Percentiles rank a stretch among this genome's conserved stretches.
phyloP scores from a whole-genome alignment of 2,888 invertebrate genomes.

The Zygogramma bicolorata region DNA sequence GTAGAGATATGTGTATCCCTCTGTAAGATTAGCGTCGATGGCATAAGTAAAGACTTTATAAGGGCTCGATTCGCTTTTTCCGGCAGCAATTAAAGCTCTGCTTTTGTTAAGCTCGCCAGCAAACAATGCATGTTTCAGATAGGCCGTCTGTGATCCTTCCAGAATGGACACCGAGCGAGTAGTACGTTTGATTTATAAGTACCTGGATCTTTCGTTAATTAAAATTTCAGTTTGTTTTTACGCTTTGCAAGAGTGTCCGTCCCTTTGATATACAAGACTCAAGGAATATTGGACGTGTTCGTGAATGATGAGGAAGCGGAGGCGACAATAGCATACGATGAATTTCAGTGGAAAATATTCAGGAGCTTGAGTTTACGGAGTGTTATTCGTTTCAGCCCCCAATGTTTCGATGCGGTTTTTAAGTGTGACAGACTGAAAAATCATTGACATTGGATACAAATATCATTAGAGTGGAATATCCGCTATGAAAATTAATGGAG shows the following conservation, averaged over 20 bases:
- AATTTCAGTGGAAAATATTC: not conserved
- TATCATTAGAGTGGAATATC: too few species aligned
- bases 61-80: slow-evolving; percentile 51
- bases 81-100: slow-evolving; percentile 62
- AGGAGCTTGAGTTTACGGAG: not conserved
- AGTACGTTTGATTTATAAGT: slow-evolving; percentile 61
- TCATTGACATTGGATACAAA: too few species aligned
- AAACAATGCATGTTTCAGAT: slow-evolving; percentile 63
- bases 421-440: too few species aligned
- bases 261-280: slow-evolving; percentile 45
- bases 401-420: too few species aligned
- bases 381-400: too few species aligned
- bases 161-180: slow-evolving; percentile 59
- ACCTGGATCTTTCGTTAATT: slow-evolving; percentile 64
- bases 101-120: slow-evolving; percentile 64
- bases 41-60: slow-evolving; percentile 40
- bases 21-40: slow-evolving; percentile 55
- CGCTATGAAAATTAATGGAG: too few species aligned
- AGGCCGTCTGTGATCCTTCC: slow-evolving; percentile 59
- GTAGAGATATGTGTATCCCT: slow-evolving; percentile 63
- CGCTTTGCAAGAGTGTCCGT: slow-evolving; percentile 44
- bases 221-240: slow-evolving; percentile 62
- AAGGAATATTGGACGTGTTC: slow-evolving; percentile 29
- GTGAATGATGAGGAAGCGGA: not conserved
- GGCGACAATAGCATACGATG: not conserved